Conservation (phyloP, 2,888 invertebrate genomes). For the Dasysyrphus tricinctus region DNA sequence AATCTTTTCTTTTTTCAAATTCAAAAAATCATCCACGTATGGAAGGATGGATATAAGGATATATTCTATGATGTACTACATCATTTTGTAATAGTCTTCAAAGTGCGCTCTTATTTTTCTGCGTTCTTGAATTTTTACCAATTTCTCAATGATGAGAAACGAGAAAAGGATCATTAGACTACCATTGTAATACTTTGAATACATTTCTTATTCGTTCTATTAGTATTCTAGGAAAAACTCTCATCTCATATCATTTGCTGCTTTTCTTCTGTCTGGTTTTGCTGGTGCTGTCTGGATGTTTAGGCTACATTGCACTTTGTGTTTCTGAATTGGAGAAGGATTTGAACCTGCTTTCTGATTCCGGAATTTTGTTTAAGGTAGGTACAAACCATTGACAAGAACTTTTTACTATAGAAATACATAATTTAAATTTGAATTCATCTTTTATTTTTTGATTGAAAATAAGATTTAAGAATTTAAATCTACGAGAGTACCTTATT, state of each 20-base stretch:
- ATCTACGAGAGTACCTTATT: too few species aligned
- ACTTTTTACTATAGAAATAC: too few species aligned
- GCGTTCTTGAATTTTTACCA: slow-evolving; percentile 9
- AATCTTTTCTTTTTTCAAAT: slow-evolving; percentile 41
- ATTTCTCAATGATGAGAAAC: slow-evolving; percentile 15
- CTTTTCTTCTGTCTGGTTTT: neutral
- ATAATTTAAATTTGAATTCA: too few species aligned
- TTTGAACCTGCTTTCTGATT: too few species aligned
- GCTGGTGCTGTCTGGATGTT: neutral
- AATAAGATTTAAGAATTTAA: too few species aligned
- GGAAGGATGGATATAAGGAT: neutral
- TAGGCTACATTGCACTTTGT: neutral
- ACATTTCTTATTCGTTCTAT: slow-evolving; percentile 8
- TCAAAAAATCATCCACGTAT: slow-evolving; percentile 28
- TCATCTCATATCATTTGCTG: slow-evolving; percentile 16
- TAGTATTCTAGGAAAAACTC: slow-evolving; percentile 10
- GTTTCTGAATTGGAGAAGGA: slow-evolving; percentile 1
- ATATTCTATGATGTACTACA: neutral
- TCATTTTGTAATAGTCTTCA: slow-evolving; percentile 5
- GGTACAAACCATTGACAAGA: too few species aligned
- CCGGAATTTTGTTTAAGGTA: too few species aligned
- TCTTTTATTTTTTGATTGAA: too few species aligned
- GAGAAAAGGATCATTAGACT: slow-evolving; percentile 34
- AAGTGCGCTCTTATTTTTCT: slow-evolving; percentile 10
- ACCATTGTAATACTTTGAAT: slow-evolving; percentile 27